A percentile compares a stretch with the other conserved stretches of the same genome.
These are phyloP conservation scores for Tetraneura akinire DNA, from an alignment of 1,140 invertebrate species.

Conservation along the genomic window DNA sequence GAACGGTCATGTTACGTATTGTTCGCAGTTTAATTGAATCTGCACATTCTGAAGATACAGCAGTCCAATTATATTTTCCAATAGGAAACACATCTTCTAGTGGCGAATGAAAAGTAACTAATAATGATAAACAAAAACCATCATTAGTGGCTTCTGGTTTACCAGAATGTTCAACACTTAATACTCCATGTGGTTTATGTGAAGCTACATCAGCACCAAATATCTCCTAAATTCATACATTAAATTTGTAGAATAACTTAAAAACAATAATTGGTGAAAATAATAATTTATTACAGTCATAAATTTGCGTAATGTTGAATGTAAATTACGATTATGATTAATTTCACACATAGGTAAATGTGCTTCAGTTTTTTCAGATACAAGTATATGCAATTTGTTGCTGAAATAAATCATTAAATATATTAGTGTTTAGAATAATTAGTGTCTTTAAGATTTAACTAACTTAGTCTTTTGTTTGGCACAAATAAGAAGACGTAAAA, in stretches of 20 bases:
- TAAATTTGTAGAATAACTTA: constrained; percentile 42
- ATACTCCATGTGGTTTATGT: constrained; percentile 80
- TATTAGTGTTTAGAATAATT: constrained; percentile 36
- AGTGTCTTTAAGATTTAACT: constrained; percentile 54
- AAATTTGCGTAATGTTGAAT: constrained; percentile 84
- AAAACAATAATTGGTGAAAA: too few species aligned
- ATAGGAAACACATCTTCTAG: constrained; percentile 81
- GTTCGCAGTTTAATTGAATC: constrained; percentile 69
- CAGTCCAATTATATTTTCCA: constrained; percentile 87
- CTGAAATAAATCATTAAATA: constrained; percentile 58
- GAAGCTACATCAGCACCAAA: constrained; percentile 83
- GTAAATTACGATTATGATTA: constrained; percentile 80
- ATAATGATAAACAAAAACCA: constrained; percentile 79
- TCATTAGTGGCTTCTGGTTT: constrained; percentile 63
- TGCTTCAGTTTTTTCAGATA: constrained; percentile 78
- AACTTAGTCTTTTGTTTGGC: constrained; percentile 79
- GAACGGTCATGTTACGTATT: constrained; percentile 75
- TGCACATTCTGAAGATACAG: constrained; percentile 71
- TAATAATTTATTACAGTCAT: constrained; percentile 71
- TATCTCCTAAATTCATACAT: constrained; percentile 66
- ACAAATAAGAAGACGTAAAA: constrained; percentile 76
- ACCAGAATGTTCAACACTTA: constrained; percentile 67
- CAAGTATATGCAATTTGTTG: constrained; percentile 78
- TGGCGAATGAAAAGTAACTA: constrained; percentile 83
- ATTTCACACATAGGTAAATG: constrained; percentile 88